A percentile compares a stretch with the other conserved stretches of the same genome.
These are phyloP conservation scores for Acronicta leporina DNA, from an alignment of 2,888 invertebrate genomes.

Conservation along the genomic window DNA sequence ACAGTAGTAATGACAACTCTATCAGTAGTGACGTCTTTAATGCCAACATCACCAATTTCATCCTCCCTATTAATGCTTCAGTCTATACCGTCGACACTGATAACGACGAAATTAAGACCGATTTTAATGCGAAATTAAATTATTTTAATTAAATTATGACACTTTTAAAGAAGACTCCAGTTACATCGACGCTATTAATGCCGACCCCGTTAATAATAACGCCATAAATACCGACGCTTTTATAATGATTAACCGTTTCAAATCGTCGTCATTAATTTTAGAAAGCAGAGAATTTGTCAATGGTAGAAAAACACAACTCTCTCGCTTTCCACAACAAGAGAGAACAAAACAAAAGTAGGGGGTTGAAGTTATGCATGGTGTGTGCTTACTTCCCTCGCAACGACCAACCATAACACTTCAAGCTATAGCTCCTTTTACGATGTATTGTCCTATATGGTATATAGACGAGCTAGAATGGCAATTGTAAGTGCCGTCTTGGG, in stretches of 20 bases:
- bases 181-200: not conserved
- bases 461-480: constrained; percentile 46
- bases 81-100: no score
- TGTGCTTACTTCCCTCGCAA: constrained; percentile 28
- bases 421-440: constrained; percentile 52
- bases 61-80: no score
- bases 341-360: not conserved
- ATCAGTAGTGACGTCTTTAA: no score
- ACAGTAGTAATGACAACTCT: no score
- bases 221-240: not conserved
- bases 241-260: not conserved
- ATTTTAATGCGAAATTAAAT: no score
- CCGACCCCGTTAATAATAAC: not conserved
- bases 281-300: no score
- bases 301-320: not conserved
- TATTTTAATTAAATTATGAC: no score
- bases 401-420: constrained; percentile 49
- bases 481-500: constrained; percentile 26
- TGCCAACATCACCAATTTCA: no score
- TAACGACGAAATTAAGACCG: no score
- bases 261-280: not conserved
- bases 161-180: no score
- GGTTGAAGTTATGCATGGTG: constrained; percentile 27
- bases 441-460: constrained; percentile 56
- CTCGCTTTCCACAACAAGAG: no score